Evolutionary conservation across 1,140 invertebrate genomes (phyloP).

Genomic region (Scylla paramamosain): DNA sequence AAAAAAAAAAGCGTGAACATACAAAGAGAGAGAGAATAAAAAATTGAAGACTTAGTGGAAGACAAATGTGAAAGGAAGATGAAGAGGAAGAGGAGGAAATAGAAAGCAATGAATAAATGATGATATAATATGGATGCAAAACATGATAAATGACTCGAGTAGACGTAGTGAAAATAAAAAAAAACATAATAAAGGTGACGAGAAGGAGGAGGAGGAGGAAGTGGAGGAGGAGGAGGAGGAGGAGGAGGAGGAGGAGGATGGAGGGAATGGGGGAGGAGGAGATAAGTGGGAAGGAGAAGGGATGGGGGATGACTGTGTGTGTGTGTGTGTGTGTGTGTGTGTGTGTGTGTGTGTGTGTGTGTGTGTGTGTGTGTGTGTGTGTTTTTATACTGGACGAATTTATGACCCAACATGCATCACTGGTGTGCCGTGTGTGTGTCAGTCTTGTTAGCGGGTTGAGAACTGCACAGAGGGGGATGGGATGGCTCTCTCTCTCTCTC

Average conservation of each 20-base stretch:
- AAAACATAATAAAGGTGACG: too few species aligned
- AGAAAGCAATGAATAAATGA: background rate
- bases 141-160: too few species aligned
- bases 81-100: background rate
- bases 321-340: background rate
- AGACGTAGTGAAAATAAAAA: too few species aligned
- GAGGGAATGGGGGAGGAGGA: background rate
- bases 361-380: background rate
- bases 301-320: background rate
- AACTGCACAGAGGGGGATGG: conserved; percentile 4
- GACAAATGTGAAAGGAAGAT: background rate
- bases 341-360: too few species aligned
- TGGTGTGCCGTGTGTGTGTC: background rate
- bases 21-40: too few species aligned
- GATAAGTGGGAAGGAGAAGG: background rate
- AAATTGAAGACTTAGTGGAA: background rate
- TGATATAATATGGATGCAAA: too few species aligned
- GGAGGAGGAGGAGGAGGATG: background rate
- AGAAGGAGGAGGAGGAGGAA: background rate
- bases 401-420: conserved; percentile 10
- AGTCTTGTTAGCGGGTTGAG: conserved; percentile 15
- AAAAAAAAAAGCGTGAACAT: too few species aligned
- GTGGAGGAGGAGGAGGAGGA: background rate
- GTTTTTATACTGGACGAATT: background rate
- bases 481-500: background rate